Conservation (phyloP, 2,797 vertebrate species). For the Enteromius fasciolatus region DNA sequence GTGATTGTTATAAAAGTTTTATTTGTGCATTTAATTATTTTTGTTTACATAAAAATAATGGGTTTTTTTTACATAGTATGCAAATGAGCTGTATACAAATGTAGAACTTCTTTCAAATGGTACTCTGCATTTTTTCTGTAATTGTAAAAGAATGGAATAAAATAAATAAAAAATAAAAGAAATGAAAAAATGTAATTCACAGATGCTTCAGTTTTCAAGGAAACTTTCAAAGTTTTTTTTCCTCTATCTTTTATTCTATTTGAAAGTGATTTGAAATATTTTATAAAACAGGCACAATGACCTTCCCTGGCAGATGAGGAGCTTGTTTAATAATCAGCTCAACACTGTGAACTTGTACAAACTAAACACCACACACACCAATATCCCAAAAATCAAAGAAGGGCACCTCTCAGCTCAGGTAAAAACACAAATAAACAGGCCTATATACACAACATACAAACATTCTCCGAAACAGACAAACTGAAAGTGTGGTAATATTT, state of each 20-base stretch:
- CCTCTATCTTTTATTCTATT: background rate
- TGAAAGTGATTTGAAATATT: slow-evolving; percentile 24
- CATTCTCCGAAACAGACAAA: fast-evolving
- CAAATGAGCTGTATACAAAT: background rate
- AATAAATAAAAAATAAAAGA: no score
- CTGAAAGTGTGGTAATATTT: slow-evolving; percentile 8
- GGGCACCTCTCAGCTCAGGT: slow-evolving; percentile 90
- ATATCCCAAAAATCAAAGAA: slow-evolving; percentile 84
- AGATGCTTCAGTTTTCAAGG: background rate
- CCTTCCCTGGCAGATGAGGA: slow-evolving; percentile 87
- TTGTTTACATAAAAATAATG: background rate
- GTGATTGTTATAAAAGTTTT: background rate
- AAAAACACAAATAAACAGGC: slow-evolving; percentile 31
- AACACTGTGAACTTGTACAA: slow-evolving; percentile 75
- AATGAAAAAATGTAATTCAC: background rate
- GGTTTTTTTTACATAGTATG: background rate
- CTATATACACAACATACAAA: background rate
- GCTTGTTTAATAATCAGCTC: slow-evolving; percentile 82
- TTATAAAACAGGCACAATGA: slow-evolving; percentile 86
- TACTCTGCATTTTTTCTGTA: background rate
- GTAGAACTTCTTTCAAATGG: background rate
- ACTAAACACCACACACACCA: slow-evolving; percentile 85
- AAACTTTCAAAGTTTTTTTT: background rate
- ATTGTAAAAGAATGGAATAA: background rate
- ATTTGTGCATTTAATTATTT: background rate